These are phyloP conservation scores for Euspilapteryx auroguttella DNA, from an alignment of 2,888 invertebrate genomes.

Conservation along the genomic window DNA sequence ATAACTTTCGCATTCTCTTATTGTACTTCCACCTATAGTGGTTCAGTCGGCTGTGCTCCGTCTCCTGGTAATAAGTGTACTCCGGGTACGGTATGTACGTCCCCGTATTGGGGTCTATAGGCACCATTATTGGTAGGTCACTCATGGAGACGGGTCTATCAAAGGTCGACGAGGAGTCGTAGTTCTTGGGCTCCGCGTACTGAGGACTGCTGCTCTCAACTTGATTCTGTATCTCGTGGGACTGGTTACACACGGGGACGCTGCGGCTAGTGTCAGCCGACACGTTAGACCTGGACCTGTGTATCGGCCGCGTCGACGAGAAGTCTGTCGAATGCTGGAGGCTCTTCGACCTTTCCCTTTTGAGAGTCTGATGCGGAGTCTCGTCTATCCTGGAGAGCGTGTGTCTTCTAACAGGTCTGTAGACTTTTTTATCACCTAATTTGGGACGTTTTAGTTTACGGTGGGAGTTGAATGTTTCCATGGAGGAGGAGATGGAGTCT, in stretches of 20 bases:
- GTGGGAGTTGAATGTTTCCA: constrained; percentile 49
- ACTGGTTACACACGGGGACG: constrained; percentile 45
- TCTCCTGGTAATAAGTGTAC: constrained; percentile 36
- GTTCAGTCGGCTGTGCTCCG: constrained; percentile 21
- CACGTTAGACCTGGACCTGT: constrained; percentile 40
- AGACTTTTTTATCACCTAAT: constrained; percentile 34
- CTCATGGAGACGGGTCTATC: constrained; percentile 36
- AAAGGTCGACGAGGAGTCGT: constrained; percentile 27
- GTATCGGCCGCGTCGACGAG: constrained; percentile 31
- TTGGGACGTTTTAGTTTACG: constrained; percentile 27
- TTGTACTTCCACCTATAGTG: constrained; percentile 25
- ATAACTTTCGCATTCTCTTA: constrained; percentile 20
- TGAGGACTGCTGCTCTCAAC: constrained; percentile 33
- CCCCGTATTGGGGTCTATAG: constrained; percentile 31
- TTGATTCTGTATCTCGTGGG: constrained; percentile 29
- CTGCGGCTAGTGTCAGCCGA: constrained; percentile 49
- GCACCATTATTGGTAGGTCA: constrained; percentile 39
- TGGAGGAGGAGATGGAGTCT: constrained; percentile 12
- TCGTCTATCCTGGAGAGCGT: constrained; percentile 51
- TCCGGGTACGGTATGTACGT: constrained; percentile 43
- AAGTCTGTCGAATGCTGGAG: constrained; percentile 36
- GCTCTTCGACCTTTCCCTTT: constrained; percentile 26
- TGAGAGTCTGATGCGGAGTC: constrained; percentile 17
- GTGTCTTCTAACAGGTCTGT: constrained; percentile 31
- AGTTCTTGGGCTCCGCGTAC: constrained; percentile 37